Percentiles rank a stretch among this genome's conserved stretches.
These are phyloP conservation scores for Hylaeus volcanicus DNA, from an alignment of 1,140 invertebrate genomes.

Conservation along the genomic window DNA sequence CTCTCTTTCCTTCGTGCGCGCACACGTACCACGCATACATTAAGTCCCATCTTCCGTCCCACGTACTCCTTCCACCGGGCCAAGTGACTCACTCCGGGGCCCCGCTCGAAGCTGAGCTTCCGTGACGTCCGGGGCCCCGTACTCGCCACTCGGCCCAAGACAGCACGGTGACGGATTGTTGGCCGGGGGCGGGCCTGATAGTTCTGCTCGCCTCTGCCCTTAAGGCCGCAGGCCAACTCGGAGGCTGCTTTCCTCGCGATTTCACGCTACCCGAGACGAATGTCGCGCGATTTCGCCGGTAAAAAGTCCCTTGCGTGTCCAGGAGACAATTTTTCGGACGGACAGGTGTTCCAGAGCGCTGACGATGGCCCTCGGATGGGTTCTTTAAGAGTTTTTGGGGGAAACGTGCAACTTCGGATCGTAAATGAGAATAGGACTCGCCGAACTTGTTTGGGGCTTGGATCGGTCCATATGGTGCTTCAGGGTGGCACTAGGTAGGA, in stretches of 20 bases:
- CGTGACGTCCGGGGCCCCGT: constrained; percentile 38
- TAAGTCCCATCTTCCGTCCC: constrained; percentile 45
- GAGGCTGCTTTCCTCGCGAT: constrained; percentile 8
- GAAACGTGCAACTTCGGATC: no score
- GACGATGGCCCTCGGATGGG: background rate
- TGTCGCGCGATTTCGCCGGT: background rate
- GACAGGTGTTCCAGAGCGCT: background rate
- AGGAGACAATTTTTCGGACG: background rate
- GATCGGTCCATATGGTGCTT: no score
- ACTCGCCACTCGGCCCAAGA: constrained; percentile 20
- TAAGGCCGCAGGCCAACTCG: constrained; percentile 2
- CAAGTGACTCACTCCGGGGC: constrained; percentile 45
- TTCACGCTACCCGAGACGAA: background rate
- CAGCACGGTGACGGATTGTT: constrained; percentile 56
- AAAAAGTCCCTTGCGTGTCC: constrained; percentile 17
- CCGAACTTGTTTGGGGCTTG: no score
- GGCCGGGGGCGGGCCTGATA: constrained; percentile 50
- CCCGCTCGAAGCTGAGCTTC: constrained; percentile 46
- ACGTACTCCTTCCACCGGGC: constrained; percentile 21
- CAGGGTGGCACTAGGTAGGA: no score
- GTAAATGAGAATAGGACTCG: no score
- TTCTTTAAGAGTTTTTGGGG: background rate
- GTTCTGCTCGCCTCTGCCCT: constrained; percentile 33
- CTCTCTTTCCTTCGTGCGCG: background rate
- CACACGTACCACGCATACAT: constrained; percentile 43